phyloP scores from a whole-genome alignment of 2,888 invertebrate species.

The Dolomedes plantarius region DNA sequence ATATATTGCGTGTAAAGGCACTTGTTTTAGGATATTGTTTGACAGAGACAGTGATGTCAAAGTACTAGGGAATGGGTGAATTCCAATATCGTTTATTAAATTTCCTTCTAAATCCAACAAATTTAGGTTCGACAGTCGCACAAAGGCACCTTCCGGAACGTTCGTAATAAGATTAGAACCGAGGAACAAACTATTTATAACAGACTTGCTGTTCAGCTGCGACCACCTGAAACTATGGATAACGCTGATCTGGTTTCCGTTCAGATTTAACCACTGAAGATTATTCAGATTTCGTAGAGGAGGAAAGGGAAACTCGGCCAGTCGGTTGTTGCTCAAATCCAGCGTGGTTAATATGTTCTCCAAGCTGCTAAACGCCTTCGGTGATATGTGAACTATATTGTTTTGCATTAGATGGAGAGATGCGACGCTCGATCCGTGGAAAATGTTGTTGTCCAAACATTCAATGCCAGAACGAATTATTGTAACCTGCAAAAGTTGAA shows the following conservation, averaged over 20 bases:
- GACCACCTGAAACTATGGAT: conserved; percentile 19
- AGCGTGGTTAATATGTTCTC: conserved; percentile 37
- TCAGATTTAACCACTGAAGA: conserved; percentile 43
- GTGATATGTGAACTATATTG: conserved; percentile 20
- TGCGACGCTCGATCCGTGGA: conserved; percentile 30
- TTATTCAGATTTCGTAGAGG: conserved; percentile 12
- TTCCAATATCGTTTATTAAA: conserved; percentile 36
- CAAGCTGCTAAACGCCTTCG: conserved; percentile 36
- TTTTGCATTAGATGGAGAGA: conserved; percentile 53
- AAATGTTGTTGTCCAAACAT: conserved; percentile 15
- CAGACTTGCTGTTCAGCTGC: not conserved
- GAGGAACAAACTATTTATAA: conserved; percentile 41
- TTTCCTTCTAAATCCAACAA: conserved; percentile 38
- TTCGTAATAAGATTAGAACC: conserved; percentile 29
- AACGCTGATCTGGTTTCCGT: conserved; percentile 22
- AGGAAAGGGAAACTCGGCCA: conserved; percentile 19
- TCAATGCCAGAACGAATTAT: conserved; percentile 48
- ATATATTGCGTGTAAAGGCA: conserved; percentile 55
- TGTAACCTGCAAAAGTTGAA: conserved; percentile 76
- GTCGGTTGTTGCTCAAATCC: conserved; percentile 38
- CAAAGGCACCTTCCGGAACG: conserved; percentile 37
- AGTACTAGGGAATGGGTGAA: conserved; percentile 20
- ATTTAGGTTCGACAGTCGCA: conserved; percentile 5
- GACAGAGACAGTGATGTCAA: conserved; percentile 28
- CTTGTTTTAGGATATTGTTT: conserved; percentile 42